Conservation (phyloP, 2,797 vertebrate species). For the Falco berigora region DNA sequence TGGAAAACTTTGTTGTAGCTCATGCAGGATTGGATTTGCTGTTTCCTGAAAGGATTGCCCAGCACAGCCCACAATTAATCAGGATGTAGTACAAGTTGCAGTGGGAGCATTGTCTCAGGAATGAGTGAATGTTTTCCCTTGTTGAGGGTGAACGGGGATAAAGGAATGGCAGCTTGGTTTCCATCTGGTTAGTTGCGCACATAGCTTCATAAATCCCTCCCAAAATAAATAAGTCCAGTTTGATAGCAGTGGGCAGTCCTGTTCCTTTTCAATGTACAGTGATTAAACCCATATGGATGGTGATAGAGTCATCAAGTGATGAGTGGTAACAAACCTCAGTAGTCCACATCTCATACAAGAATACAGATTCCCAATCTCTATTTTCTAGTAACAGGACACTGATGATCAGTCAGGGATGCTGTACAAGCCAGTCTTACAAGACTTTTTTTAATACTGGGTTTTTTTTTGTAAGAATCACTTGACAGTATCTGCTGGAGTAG, state of each 20-base stretch:
- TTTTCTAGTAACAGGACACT: background rate
- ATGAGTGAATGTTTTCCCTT: background rate
- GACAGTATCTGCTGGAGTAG: background rate
- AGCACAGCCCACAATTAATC: background rate
- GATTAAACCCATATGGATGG: background rate
- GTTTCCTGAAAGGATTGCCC: background rate
- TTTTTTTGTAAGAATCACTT: background rate
- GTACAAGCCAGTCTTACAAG: background rate
- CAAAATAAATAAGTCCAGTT: background rate
- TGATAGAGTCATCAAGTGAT: background rate
- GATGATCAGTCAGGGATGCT: background rate
- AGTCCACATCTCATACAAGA: background rate
- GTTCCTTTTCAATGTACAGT: background rate
- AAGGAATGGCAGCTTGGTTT: background rate
- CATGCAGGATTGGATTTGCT: background rate
- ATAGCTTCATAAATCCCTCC: conserved; percentile 19
- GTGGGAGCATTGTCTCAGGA: background rate
- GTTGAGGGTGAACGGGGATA: background rate
- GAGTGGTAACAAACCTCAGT: background rate
- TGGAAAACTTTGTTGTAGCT: background rate
- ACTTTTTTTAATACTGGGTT: background rate
- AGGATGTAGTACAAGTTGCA: background rate
- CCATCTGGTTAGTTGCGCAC: background rate
- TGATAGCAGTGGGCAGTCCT: background rate
- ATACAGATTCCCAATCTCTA: background rate